A percentile compares a stretch with the other conserved stretches of the same genome.
Evolutionary conservation across 2,797 vertebrate species (phyloP).

Genomic region (Esox masquinongy): DNA sequence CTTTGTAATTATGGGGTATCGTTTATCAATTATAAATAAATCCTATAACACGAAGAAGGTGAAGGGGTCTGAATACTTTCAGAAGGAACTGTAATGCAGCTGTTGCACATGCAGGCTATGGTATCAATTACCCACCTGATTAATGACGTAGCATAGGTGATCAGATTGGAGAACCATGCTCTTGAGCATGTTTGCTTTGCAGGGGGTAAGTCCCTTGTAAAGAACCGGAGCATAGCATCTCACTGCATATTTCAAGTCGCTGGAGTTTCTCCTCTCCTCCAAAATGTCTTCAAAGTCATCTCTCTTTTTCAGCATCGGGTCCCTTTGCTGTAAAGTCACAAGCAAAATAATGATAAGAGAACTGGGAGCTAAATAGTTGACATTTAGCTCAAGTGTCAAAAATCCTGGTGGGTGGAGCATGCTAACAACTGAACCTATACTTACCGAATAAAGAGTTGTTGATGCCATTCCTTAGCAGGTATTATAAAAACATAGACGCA

Average conservation of each 20-base stretch:
- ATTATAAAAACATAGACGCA: constrained; percentile 11
- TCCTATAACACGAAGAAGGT: not conserved
- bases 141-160: constrained; percentile 84
- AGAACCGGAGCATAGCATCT: constrained; percentile 86
- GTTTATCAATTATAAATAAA: not conserved
- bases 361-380: not conserved
- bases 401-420: not conserved
- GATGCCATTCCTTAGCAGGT: constrained; percentile 63
- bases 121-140: constrained; percentile 18
- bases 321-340: constrained; percentile 63
- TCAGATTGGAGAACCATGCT: constrained; percentile 84
- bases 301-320: constrained; percentile 85
- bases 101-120: not conserved
- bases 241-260: constrained; percentile 91
- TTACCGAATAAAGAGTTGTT: constrained; percentile 66
- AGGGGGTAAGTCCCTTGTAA: constrained; percentile 85
- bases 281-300: constrained; percentile 96
- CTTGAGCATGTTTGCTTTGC: constrained; percentile 81
- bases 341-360: not conserved
- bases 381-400: constrained; percentile 4
- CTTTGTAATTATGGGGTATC: too few species aligned
- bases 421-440: constrained; percentile 26
- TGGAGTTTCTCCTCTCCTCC: constrained; percentile 89
- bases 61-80: not conserved
- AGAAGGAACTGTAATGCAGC: not conserved